Base-by-base conservation (phyloP, 2,113 vertebrate species). In the Camelus bactrianus region DNA sequence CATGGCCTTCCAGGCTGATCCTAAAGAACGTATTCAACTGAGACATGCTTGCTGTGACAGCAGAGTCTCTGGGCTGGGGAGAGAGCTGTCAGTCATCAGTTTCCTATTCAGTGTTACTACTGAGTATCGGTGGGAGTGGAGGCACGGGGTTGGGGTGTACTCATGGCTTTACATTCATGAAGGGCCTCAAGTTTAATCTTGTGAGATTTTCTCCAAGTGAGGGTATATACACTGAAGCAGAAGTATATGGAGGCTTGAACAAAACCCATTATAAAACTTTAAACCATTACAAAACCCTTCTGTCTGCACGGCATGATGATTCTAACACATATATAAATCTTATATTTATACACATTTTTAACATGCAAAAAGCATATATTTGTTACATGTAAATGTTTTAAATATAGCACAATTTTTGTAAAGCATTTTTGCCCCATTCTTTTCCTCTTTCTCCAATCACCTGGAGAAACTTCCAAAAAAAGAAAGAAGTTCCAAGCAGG, bases 341-440 rank as follows among this genome's bases (percentile, higher is more conserved):
- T 76, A 14, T 42, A 83, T 91, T 87, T 83, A 72, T 38, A 80
- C 8, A 50, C 30, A 82, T 65, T 97, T 95, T 72, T 30, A 50
- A 82, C 86, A 80, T 70, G 10, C 28, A 89, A 84, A 91, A 72
- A 28, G 13, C 15, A 52, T 84, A 19, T 60, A 54, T 70, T 70
- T 92, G 22, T 92, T 73, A 83, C 52, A 83, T 64, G 19, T 93
- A 65, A 62, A 30, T 13, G 58, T 28, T 72, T 11, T 46, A 69
- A 80, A 77, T 38, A 64, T 48, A n/a, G 8, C 48, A 79, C 50
- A 64, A 1, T 80, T 86, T 94, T 89, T 56, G 17, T 56, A 81
- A 94, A 86, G 26, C 26, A 46, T 32, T 72, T 92, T 92, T 52
- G 19, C 32, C n/a, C 17, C 48, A 10, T 60, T 67, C 70, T 84